phyloP scores from a whole-genome alignment of 1,140 invertebrate species.

The Diachasmimorpha longicaudata region DNA sequence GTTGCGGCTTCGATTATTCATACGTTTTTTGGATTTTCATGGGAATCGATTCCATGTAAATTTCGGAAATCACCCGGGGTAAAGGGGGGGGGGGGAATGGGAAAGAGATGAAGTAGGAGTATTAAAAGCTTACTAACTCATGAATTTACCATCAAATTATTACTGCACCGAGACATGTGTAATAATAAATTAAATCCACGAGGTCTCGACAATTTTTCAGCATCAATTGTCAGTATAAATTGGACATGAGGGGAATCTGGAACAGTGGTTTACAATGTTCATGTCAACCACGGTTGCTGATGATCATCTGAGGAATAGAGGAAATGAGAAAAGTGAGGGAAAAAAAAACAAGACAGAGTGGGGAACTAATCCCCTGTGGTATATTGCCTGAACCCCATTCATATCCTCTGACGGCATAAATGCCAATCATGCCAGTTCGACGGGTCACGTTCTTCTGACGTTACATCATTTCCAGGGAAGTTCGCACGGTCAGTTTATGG shows the following conservation, averaged over 20 bases:
- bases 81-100: too few relatives aligned
- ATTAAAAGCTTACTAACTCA: constrained; percentile 9
- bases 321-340: constrained; percentile 10
- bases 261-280: background rate
- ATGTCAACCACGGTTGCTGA: background rate
- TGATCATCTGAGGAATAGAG: background rate
- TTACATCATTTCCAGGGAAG: background rate
- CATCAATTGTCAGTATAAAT: too few relatives aligned
- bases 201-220: too few relatives aligned
- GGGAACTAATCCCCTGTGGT: background rate
- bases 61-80: too few relatives aligned
- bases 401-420: background rate
- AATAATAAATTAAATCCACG: background rate
- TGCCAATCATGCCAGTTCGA: background rate
- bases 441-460: background rate
- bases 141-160: constrained; percentile 10
- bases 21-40: too few relatives aligned
- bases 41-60: too few relatives aligned
- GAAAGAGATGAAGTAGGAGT: background rate
- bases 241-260: background rate
- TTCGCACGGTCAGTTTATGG: background rate
- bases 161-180: background rate
- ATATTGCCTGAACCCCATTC: background rate
- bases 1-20: too few relatives aligned
- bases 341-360: background rate